Conservation (phyloP, 2,888 invertebrate genomes). For the Laothoe populi region DNA sequence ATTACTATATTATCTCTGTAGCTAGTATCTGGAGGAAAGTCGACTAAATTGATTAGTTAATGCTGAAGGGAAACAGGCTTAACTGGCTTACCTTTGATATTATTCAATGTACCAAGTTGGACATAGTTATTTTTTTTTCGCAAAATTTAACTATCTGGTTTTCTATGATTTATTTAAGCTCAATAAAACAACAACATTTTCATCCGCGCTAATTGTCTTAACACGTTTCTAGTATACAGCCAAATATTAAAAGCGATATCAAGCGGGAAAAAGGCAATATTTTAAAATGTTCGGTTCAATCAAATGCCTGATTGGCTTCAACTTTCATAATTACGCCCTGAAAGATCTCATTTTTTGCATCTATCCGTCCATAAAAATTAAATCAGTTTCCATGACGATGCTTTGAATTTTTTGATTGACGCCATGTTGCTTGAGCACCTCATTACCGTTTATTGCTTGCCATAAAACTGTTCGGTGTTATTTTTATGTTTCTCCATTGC, state of each 20-base stretch:
- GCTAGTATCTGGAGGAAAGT: too few relatives aligned
- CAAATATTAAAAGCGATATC: neutral
- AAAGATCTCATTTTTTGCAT: conserved; percentile 37
- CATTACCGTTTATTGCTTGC: conserved; percentile 15
- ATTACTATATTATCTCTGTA: too few relatives aligned
- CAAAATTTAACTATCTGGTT: too few relatives aligned
- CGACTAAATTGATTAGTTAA: too few relatives aligned
- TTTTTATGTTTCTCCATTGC: conserved; percentile 15
- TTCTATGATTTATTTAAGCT: too few relatives aligned
- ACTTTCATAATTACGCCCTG: conserved; percentile 1
- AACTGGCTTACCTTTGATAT: too few relatives aligned
- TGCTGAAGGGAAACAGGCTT: too few relatives aligned
- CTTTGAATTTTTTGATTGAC: conserved; percentile 47
- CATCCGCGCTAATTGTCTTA: too few relatives aligned
- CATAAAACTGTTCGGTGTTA: neutral
- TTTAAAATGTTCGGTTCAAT: conserved; percentile 7
- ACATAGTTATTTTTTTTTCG: too few relatives aligned
- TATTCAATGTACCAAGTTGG: too few relatives aligned
- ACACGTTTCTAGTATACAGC: neutral
- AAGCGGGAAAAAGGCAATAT: neutral
- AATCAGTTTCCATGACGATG: conserved; percentile 46
- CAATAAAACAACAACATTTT: too few relatives aligned
- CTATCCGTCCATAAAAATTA: conserved; percentile 59
- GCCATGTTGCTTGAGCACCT: conserved; percentile 27
- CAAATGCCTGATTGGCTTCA: conserved; percentile 6